phyloP scores from a whole-genome alignment of 2,113 vertebrate genomes.

The Laticauda laticaudata region DNA sequence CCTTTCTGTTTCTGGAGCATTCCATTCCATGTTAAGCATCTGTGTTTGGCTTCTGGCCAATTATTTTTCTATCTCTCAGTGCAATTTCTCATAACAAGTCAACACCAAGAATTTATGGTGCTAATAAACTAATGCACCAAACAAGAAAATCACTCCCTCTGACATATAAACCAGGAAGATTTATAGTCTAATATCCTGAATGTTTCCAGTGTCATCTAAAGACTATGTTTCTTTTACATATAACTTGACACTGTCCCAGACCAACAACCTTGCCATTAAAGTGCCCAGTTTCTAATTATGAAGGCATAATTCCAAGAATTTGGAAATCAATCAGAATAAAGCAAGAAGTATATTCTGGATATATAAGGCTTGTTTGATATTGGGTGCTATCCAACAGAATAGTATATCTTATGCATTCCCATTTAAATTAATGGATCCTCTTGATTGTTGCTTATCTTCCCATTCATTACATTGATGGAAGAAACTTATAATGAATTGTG shows the following conservation, averaged over 20 bases:
- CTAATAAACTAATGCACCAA: conserved; percentile 23
- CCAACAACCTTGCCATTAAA: neutral
- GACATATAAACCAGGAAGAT: conserved; percentile 20
- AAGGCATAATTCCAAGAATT: conserved; percentile 7
- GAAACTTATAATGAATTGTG: neutral
- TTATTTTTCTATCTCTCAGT: conserved; percentile 11
- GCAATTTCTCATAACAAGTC: conserved; percentile 12
- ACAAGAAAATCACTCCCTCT: conserved; percentile 24
- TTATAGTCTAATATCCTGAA: conserved; percentile 27
- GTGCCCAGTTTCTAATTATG: neutral
- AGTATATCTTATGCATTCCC: neutral
- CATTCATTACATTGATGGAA: neutral
- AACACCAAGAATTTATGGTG: conserved; percentile 11
- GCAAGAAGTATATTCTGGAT: neutral
- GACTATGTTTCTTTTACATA: neutral
- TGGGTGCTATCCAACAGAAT: neutral
- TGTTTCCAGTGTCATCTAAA: conserved; percentile 2
- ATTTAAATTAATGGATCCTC: neutral
- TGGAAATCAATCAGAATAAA: neutral
- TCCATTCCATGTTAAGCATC: neutral
- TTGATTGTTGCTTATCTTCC: neutral
- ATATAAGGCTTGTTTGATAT: neutral
- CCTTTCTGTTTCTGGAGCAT: neutral
- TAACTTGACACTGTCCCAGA: neutral
- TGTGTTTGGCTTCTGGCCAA: neutral